Conservation (phyloP, 2,888 invertebrate species). For the Anoncus sp. region DNA sequence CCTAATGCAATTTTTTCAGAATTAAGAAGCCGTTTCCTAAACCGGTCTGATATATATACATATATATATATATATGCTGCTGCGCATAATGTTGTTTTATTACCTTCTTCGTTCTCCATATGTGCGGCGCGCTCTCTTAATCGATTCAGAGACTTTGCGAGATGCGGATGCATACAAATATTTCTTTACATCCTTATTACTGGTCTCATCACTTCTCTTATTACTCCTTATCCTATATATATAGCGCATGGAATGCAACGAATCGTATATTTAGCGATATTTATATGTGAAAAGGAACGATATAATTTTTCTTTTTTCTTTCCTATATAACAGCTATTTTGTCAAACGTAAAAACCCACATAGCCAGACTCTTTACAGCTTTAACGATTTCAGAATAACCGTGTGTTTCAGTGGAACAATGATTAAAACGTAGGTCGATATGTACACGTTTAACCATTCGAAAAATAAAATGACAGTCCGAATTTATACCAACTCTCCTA, state of each 20-base stretch:
- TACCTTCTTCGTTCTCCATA: conserved; percentile 14
- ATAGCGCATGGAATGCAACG: conserved; percentile 3
- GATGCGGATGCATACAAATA: conserved; percentile 50
- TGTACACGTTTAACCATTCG: background rate
- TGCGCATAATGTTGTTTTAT: conserved; percentile 28
- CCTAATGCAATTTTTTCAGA: too few species aligned
- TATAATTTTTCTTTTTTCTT: conserved; percentile 22
- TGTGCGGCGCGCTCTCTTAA: conserved; percentile 33
- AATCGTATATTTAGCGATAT: conserved; percentile 38
- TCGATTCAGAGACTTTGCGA: conserved; percentile 57
- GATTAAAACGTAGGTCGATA: conserved; percentile 17
- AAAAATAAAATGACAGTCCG: too few species aligned
- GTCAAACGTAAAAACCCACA: background rate
- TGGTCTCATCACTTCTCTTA: conserved; percentile 9
- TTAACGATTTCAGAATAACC: conserved; percentile 46
- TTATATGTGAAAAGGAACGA: conserved; percentile 50
- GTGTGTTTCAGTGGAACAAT: background rate
- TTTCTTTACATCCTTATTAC: conserved; percentile 25
- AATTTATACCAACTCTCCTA: conserved; percentile 4
- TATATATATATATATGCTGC: conserved; percentile 12
- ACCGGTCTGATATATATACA: too few species aligned
- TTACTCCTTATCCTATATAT: conserved; percentile 8
- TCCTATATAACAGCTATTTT: background rate
- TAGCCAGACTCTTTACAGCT: conserved; percentile 34
- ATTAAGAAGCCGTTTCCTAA: too few species aligned